Base-by-base conservation (phyloP, 2,797 vertebrate genomes). In the Hephaestus fuliginosus region DNA sequence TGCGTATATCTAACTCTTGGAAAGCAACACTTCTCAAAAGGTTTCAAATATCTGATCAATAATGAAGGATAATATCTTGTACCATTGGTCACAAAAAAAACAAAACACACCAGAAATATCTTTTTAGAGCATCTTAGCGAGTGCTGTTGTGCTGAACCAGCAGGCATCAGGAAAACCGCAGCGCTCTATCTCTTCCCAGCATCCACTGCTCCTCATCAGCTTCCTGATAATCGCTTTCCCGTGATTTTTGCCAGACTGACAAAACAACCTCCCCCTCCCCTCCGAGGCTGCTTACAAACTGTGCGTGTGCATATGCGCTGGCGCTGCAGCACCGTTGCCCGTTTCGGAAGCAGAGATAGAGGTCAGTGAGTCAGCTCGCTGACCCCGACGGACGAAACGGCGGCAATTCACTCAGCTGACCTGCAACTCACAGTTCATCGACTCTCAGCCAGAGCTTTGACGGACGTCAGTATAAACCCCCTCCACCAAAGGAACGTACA, bases 161-260 rank as follows among this genome's bases (percentile, higher is more conserved):
- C 70, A 58, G 55, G 33, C 60, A 80, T 76, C 77, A 71, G 57
- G 57, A 63, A 82, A 88, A 87, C 74, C 81, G 66, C 76, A 75
- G 51, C 10, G 1, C 73, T 43, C 79, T 75, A 73, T 91, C 88
- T 88, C 71, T 63, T 78, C 91, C 83, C 82, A 74, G 81, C 84
- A 89, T 92, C 85, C 82, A 55, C 84, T 60, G 89, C 88, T 88
- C 88, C 80, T 88, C 85, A 89, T 92, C 89, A 92, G 84, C 74
- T 80, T 74, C 76, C 66, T 2, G n/a, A 71, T 87, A 81, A 93
- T 85, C 88, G 84, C 70, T 82, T 65, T 83, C 92, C 70, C 81
- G 65, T 92, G 92, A 92, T 88, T 86, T 25, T 80, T 51, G 4
- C 46, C 25, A 5, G 69, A 89, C 86, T 92, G 90, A 91, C 90